Base-by-base conservation (phyloP, 2,888 invertebrate species). In the Pandemis heparana region DNA sequence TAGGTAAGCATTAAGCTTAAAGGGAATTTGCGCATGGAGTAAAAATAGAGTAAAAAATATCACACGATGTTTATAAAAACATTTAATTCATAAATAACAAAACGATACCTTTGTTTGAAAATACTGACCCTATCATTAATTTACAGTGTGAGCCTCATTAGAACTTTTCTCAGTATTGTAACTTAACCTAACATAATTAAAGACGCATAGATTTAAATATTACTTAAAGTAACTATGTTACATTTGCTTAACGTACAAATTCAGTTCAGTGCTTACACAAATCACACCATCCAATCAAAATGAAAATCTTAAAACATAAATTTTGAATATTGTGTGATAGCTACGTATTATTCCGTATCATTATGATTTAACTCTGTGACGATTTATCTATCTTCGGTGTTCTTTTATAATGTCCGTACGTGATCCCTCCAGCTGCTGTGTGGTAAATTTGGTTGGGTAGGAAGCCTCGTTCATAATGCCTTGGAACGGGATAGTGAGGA, bases 401-500 rank as follows among this genome's bases (percentile, higher is more conserved):
- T 78, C 94, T 86, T 83, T 94, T 94, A 74, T 89, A 89, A 76
- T 94, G 94, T n/a, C 92, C 92, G 75, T 82, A 94, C 6, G 92
- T 89, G 12, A 92, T 82, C 8, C 93, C 94, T 6, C 95, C 95
- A 0, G 85, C 87, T 0, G 87, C 91, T 0, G 94, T 94, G 23
- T 93, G 91, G 70, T 92, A 94, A 89, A 94, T 91, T 79, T 95
- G 94, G 75, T 95, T 95, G 1, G 95, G 95, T 7, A 94, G 83
- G 76, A 95, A 95, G 1, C 95, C 95, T 79, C 91, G 81, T 76
- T 95, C 94, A 63, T 85, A 91, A 76, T 91, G 88, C 69, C 89
- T 86, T 1, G 92, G 90, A 9, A 82, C 75, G 4, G 84, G 80
- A 1, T 83, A 75, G 70, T 78, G 81, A 2, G 85, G 78, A 53